Base-by-base conservation (phyloP, 2,888 invertebrate species). In the Augiades crinisus region DNA sequence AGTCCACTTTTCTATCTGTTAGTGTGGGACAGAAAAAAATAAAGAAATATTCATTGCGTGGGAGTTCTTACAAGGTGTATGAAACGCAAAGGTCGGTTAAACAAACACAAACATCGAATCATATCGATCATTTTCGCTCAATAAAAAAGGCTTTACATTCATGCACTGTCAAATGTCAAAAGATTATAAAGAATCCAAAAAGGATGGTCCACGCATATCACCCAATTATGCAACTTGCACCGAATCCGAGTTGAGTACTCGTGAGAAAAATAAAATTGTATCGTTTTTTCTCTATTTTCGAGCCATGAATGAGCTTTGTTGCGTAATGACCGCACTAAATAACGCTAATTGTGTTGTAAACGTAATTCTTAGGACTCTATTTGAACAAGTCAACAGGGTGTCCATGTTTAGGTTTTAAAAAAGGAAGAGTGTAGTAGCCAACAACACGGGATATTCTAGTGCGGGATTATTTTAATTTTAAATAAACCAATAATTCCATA, bases 301-400 rank as follows among this genome's bases (percentile, higher is more conserved):
- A 36, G 53, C 62, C 63, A 75, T 87, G 82, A 86, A 85, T 87
- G 84, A 70, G 64, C 63, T 68, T 82, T 81, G 79, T 78, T 54
- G 47, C 59, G 78, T 81, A 83, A 81, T 85, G 78, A 79, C 78
- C 78, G 68, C 69, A 72, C 79, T 78, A 83, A 87, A 83, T 84
- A 79, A 80, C 72, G 68, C 72, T 68, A 82, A 85, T 86, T 80
- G 80, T 77, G 78, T 83, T 82, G 81, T 83, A 64, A 60, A 57
- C 60, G 61, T 52, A 59, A 64, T 67, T 61, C 58, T 75, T 71
- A 70, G 65, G 60, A 62, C 67, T 67, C 58, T 62, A 65, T 66
- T 66, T 66, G 61, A 59, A 66, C 43, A 19, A 40, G 4, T 40
- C 38, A 43, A 58, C 67, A 67, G 67, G 63, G 67, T 72, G 55